phyloP scores from a whole-genome alignment of 2,797 vertebrate species.

The Melanotaenia maccullochi region DNA sequence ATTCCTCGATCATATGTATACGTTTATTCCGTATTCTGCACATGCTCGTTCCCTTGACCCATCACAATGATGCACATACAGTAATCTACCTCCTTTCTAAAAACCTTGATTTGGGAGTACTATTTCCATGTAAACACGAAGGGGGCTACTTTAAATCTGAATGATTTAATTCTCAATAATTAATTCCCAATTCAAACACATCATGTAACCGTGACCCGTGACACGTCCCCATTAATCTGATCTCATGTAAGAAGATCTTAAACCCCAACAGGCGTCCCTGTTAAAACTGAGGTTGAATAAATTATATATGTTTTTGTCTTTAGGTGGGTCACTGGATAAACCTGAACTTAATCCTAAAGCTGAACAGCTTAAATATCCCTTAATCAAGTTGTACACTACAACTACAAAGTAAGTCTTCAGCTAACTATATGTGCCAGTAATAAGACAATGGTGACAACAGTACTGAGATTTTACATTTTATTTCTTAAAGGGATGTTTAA shows the following conservation, averaged over 20 bases:
- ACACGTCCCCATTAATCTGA: slow-evolving; percentile 71
- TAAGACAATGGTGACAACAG: background rate
- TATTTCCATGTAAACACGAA: no score
- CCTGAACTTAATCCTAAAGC: slow-evolving; percentile 52
- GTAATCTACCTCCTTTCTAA: no score
- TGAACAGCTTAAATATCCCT: slow-evolving; percentile 50
- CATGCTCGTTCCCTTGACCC: no score
- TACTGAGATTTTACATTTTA: slow-evolving; percentile 18
- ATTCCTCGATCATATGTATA: no score
- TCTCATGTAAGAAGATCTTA: slow-evolving; percentile 71
- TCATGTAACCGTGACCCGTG: slow-evolving; percentile 13
- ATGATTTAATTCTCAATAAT: no score
- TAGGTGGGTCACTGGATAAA: slow-evolving; percentile 58
- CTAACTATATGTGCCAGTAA: background rate
- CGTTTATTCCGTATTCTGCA: no score
- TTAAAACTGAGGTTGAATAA: slow-evolving; percentile 70
- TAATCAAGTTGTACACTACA: slow-evolving; percentile 54
- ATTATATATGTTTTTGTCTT: slow-evolving; percentile 70
- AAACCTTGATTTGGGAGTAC: no score
- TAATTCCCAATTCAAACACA: no score
- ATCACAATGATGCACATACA: no score
- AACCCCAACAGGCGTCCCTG: slow-evolving; percentile 64
- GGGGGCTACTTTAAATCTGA: no score
- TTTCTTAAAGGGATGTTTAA: background rate
- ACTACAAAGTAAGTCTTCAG: background rate